Evolutionary conservation across 2,888 invertebrate genomes (phyloP).

Genomic region (Timema podura): DNA sequence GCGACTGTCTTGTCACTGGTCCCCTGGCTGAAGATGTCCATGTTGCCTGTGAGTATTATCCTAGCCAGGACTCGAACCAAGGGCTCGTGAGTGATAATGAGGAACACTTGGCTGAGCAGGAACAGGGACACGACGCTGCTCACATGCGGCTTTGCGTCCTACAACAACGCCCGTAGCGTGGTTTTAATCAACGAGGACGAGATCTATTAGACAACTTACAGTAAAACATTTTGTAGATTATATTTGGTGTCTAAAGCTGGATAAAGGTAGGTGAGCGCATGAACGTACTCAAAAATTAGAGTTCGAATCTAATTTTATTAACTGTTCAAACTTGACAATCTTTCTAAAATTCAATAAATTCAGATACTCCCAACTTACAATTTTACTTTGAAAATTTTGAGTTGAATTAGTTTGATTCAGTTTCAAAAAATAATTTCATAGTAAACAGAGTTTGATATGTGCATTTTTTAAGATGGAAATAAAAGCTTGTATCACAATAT

Average conservation of each 20-base stretch:
- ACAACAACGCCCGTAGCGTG: slow-evolving; percentile 21
- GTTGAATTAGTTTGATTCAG: no score
- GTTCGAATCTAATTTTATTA: no score
- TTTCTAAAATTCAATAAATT: no score
- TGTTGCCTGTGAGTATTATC: slow-evolving; percentile 83
- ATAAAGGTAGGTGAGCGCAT: no score
- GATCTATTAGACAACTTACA: slow-evolving; percentile 1
- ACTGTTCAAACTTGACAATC: no score
- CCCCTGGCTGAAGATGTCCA: slow-evolving; percentile 63
- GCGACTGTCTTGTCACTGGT: slow-evolving; percentile 49
- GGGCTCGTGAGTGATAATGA: slow-evolving; percentile 87
- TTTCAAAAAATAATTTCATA: no score
- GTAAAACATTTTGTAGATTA: slow-evolving; percentile 3
- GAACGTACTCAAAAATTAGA: no score
- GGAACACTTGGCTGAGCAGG: slow-evolving; percentile 89
- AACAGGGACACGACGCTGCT: slow-evolving; percentile 89
- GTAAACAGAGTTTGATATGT: no score
- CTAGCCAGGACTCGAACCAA: slow-evolving; percentile 86
- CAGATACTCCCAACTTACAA: no score
- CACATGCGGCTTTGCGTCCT: slow-evolving; percentile 62
- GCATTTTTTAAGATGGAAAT: no score
- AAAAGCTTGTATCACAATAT: no score
- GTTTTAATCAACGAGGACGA: neutral
- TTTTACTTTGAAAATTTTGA: no score
- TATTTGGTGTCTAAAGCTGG: neutral